Evolutionary conservation across 2,888 invertebrate species (phyloP).

Genomic region (Laspeyria flexula): DNA sequence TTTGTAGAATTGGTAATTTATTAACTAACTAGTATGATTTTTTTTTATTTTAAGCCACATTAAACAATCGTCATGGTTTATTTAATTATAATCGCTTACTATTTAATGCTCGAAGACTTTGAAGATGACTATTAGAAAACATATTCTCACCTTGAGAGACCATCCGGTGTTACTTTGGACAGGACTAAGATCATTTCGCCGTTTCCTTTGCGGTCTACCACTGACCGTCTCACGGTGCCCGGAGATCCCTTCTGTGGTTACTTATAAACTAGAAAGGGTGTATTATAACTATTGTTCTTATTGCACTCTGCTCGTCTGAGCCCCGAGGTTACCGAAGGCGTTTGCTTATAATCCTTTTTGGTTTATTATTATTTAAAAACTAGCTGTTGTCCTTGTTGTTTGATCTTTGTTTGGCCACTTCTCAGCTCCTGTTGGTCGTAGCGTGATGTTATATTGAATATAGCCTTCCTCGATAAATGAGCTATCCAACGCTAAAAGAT

Average conservation of each 20-base stretch:
- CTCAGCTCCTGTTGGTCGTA: no score
- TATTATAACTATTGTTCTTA: slow-evolving; percentile 39
- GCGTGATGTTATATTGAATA: no score
- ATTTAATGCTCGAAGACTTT: no score
- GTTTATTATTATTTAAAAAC: background rate
- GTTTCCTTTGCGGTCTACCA: slow-evolving; percentile 50
- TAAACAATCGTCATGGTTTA: no score
- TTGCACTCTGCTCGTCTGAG: slow-evolving; percentile 21
- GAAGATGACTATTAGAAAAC: background rate
- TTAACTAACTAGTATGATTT: no score
- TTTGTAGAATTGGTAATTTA: no score
- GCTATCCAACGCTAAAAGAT: no score
- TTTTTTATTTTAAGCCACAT: no score
- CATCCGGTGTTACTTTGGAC: slow-evolving; percentile 38
- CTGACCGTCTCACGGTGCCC: slow-evolving; percentile 36
- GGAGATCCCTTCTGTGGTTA: slow-evolving; percentile 41
- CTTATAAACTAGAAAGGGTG: slow-evolving; percentile 37
- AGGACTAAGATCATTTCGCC: slow-evolving; percentile 36
- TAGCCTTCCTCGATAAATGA: no score
- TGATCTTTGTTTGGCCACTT: no score
- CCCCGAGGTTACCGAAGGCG: slow-evolving; percentile 10
- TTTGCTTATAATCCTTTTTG: background rate
- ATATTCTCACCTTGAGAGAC: slow-evolving; percentile 21
- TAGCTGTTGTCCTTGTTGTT: no score
- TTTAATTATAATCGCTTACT: no score